These are phyloP conservation scores for Nibea albiflora DNA, from an alignment of 2,113 vertebrate species.

Conservation along the genomic window DNA sequence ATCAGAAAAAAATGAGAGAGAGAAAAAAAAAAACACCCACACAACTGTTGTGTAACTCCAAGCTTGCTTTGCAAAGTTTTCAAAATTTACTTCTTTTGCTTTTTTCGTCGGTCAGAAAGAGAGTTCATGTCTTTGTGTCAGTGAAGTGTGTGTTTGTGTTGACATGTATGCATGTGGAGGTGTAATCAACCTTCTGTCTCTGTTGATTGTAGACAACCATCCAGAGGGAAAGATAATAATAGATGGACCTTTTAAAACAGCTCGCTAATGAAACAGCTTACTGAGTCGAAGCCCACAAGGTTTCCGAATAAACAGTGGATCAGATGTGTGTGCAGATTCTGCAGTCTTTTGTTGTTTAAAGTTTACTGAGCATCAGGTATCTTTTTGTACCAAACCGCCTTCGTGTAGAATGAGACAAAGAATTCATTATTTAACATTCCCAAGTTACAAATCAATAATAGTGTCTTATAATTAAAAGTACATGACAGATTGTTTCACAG, in stretches of 20 bases:
- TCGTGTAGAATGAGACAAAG: background rate
- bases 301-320: slow-evolving; percentile 29
- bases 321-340: slow-evolving; percentile 35
- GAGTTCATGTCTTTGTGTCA: slow-evolving; percentile 23
- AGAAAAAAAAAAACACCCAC: slow-evolving; percentile 75
- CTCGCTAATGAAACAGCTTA: slow-evolving; percentile 34
- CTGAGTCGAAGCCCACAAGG: slow-evolving; percentile 27
- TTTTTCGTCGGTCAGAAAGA: slow-evolving; percentile 38
- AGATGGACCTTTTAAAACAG: slow-evolving; percentile 35
- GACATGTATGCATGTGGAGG: slow-evolving; percentile 51
- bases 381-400: background rate
- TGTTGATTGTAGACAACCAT: slow-evolving; percentile 46
- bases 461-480: background rate
- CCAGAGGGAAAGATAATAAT: slow-evolving; percentile 46
- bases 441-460: background rate
- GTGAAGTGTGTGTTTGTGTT: slow-evolving; percentile 22
- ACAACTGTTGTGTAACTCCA: slow-evolving; percentile 80
- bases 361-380: background rate
- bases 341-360: slow-evolving; percentile 20
- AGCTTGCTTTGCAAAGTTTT: slow-evolving; percentile 69
- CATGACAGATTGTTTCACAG: background rate
- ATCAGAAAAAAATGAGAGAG: slow-evolving; percentile 40
- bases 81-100: slow-evolving; percentile 42
- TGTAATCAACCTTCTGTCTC: slow-evolving; percentile 44
- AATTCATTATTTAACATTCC: background rate